Percentiles rank a stretch among this genome's conserved stretches.
phyloP scores from a whole-genome alignment of 2,113 vertebrate genomes.

The Varanus komodoensis region DNA sequence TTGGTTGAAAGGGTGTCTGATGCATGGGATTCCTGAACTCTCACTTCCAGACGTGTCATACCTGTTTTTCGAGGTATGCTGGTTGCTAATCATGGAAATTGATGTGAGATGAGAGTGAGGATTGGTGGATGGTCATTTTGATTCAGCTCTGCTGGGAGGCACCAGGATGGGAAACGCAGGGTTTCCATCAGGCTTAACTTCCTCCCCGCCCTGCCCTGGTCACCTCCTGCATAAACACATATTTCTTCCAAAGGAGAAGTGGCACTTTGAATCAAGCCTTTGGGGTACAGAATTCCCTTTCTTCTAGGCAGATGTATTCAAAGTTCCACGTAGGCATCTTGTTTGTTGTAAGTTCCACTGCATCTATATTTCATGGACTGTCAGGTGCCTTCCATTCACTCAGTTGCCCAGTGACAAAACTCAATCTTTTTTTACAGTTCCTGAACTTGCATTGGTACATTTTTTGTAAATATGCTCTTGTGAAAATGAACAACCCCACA shows the following conservation, averaged over 20 bases:
- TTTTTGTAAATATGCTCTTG: no score
- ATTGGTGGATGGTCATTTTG: background rate
- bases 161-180: background rate
- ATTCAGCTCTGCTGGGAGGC: background rate
- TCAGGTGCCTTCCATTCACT: no score
- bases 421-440: no score
- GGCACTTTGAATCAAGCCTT: background rate
- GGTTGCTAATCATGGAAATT: background rate
- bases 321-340: background rate
- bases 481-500: no score
- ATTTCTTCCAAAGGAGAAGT: background rate
- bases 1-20: background rate
- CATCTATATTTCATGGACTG: no score
- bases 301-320: background rate
- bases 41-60: background rate
- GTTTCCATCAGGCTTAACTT: background rate
- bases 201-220: background rate
- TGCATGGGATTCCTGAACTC: background rate
- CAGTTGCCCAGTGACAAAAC: no score
- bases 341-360: no score
- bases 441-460: no score
- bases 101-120: background rate
- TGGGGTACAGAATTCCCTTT: rapidly evolving
- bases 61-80: background rate
- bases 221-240: no score